These are phyloP conservation scores for Halotydeus destructor DNA, from an alignment of 1,140 invertebrate species.

Conservation along the genomic window DNA sequence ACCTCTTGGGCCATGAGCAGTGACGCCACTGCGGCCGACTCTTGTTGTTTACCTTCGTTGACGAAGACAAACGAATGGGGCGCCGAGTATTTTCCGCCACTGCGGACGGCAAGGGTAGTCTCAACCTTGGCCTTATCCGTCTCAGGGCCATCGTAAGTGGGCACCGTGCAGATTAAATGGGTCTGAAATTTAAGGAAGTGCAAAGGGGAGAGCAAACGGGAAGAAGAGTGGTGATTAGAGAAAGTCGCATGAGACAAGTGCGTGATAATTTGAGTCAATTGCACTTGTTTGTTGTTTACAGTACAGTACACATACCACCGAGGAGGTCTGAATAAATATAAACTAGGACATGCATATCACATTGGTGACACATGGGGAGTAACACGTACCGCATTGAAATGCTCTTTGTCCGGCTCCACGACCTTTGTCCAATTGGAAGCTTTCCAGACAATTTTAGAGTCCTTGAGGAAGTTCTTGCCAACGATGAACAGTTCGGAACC, in stretches of 20 bases:
- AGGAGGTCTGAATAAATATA: not conserved
- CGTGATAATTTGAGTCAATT: too few relatives aligned
- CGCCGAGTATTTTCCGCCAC: slow-evolving; percentile 15
- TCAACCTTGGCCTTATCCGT: slow-evolving; percentile 1
- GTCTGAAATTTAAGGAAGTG: slow-evolving; percentile 4
- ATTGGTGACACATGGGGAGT: not conserved
- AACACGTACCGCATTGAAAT: slow-evolving; percentile 10
- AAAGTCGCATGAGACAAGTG: not conserved
- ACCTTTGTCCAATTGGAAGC: slow-evolving; percentile 12
- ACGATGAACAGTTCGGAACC: slow-evolving; percentile 72
- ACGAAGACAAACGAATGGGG: slow-evolving; percentile 10
- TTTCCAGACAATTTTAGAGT: slow-evolving; percentile 64
- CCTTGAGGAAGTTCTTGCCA: slow-evolving; percentile 90
- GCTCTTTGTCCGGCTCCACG: slow-evolving; percentile 15
- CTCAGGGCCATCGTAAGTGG: slow-evolving; percentile 12
- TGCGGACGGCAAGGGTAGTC: slow-evolving; percentile 8
- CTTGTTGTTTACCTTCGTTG: slow-evolving; percentile 6
- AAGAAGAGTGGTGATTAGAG: not conserved
- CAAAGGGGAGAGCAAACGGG: not conserved
- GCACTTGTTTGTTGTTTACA: not conserved
- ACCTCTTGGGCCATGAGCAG: too few relatives aligned
- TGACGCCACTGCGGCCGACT: too few relatives aligned
- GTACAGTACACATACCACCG: not conserved
- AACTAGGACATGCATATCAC: not conserved
- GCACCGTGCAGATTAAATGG: slow-evolving; percentile 14